Conservation (phyloP, 2,113 vertebrate genomes). For the Platichthys flesus region DNA sequence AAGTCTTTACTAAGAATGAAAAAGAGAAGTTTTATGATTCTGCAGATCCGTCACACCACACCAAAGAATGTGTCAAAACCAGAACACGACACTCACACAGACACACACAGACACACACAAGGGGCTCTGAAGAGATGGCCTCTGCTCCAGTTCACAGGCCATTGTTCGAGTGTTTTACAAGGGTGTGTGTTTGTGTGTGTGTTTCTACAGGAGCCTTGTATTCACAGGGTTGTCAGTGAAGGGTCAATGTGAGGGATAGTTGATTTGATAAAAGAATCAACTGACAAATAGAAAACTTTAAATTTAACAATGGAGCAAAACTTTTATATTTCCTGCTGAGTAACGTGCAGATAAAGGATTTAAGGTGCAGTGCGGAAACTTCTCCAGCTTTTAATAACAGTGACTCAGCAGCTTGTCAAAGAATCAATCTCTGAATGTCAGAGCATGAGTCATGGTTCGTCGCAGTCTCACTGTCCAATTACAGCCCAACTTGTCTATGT, state of each 20-base stretch:
- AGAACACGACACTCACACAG: neutral
- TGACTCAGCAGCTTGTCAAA: neutral
- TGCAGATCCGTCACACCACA: neutral
- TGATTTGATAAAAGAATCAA: neutral
- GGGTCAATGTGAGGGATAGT: neutral
- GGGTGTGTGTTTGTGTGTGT: constrained; percentile 8
- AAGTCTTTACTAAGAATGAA: neutral
- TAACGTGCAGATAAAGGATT: accelerated
- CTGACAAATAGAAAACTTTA: neutral
- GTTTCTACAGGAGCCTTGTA: neutral
- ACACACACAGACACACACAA: no score
- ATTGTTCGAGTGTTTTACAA: neutral
- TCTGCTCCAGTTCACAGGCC: neutral
- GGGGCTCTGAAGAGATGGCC: neutral
- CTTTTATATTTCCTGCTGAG: neutral
- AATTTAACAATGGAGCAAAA: neutral
- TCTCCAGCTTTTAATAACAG: neutral
- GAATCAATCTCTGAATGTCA: neutral
- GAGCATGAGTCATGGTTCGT: neutral
- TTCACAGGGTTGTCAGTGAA: neutral
- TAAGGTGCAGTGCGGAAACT: neutral
- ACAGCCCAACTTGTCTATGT: neutral
- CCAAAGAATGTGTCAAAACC: constrained; percentile 27
- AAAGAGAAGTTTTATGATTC: neutral
- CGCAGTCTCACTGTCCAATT: neutral